These are phyloP conservation scores for Marmota flaviventris DNA, from an alignment of 2,113 vertebrate species.

Conservation along the genomic window DNA sequence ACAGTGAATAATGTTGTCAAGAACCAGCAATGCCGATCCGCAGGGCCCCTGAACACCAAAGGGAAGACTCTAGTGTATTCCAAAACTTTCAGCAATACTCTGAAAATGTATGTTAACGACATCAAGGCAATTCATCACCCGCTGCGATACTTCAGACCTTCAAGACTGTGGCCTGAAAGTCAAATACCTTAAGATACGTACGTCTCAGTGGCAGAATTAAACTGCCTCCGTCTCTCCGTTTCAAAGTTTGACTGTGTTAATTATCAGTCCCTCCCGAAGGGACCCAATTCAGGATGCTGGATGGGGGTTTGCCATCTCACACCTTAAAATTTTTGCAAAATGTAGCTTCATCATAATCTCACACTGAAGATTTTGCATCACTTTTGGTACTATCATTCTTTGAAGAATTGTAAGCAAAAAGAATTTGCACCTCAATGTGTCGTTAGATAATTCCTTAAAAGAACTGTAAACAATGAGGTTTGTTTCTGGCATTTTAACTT, in stretches of 20 bases:
- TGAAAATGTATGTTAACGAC: slow-evolving; percentile 99
- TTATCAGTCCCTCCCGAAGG: slow-evolving; percentile 94
- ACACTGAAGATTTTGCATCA: slow-evolving; percentile 92
- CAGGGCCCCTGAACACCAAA: slow-evolving; percentile 97
- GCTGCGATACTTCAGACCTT: slow-evolving; percentile 99
- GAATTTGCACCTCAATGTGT: slow-evolving; percentile 99
- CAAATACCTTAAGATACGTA: slow-evolving; percentile 93
- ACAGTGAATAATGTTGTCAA: too few species aligned
- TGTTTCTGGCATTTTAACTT: slow-evolving; percentile 95
- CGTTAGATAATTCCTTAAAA: slow-evolving; percentile 98
- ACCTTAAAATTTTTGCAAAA: slow-evolving; percentile 94
- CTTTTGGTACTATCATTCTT: slow-evolving; percentile 94
- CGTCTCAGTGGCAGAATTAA: slow-evolving; percentile 91
- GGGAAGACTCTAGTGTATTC: slow-evolving; percentile 99
- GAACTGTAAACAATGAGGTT: slow-evolving; percentile 95
- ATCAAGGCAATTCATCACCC: slow-evolving; percentile 99
- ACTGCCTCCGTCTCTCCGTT: slow-evolving; percentile 97
- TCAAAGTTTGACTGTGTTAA: slow-evolving; percentile 98
- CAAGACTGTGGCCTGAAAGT: slow-evolving; percentile 97
- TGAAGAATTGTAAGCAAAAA: slow-evolving; percentile 98
- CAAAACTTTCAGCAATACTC: slow-evolving; percentile 99
- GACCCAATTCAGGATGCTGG: slow-evolving; percentile 94
- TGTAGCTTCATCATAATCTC: slow-evolving; percentile 96
- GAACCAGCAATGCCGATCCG: too few species aligned
- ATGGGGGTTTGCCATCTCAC: slow-evolving; percentile 95